Percentiles rank a stretch among this genome's conserved stretches.
These are phyloP conservation scores for Eudasyphora cyanicolor DNA, from an alignment of 2,888 invertebrate species.

Conservation along the genomic window DNA sequence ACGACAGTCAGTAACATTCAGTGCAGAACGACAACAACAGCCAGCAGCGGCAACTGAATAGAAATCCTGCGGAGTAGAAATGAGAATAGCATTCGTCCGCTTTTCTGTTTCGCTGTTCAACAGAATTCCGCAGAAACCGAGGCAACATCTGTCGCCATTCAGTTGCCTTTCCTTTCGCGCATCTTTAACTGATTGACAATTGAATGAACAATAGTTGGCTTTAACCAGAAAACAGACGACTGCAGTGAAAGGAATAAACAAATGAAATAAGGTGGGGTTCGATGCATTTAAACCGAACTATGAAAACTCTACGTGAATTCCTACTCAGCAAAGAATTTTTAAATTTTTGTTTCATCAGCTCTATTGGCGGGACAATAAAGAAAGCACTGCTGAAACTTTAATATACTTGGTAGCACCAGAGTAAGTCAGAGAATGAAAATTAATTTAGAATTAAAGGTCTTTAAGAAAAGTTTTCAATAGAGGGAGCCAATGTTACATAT, in stretches of 20 bases:
- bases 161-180: not conserved
- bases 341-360: no score
- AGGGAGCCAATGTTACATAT: no score
- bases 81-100: slow-evolving; percentile 25
- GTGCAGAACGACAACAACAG: not conserved
- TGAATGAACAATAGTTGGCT: slow-evolving; percentile 15
- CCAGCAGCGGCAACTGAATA: not conserved
- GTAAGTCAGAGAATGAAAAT: no score
- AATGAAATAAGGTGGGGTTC: not conserved
- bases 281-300: not conserved
- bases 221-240: not conserved
- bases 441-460: no score
- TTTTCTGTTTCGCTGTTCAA: slow-evolving; percentile 34
- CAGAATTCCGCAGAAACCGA: not conserved
- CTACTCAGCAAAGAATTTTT: no score
- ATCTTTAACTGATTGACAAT: slow-evolving; percentile 50
- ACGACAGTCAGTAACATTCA: no score
- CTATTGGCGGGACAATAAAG: no score
- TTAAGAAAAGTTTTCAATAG: no score
- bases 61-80: no score
- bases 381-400: no score
- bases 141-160: slow-evolving; percentile 53
- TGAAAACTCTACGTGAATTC: not conserved
- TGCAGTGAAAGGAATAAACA: not conserved
- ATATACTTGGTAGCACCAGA: no score